phyloP scores from a whole-genome alignment of 2,888 invertebrate species.

The Endomychus coccineus region DNA sequence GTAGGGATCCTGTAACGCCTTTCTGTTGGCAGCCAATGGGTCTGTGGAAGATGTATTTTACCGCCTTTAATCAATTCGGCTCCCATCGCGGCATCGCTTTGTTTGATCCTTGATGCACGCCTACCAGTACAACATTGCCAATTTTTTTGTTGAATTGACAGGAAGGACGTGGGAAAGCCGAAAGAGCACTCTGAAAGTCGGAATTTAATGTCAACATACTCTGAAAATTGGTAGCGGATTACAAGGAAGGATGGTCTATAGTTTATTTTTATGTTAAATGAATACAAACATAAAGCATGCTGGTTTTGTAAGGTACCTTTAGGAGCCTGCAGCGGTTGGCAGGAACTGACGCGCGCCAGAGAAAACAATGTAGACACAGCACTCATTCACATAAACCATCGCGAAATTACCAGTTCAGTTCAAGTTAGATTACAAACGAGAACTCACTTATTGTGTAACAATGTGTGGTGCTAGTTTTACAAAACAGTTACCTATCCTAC shows the following conservation, averaged over 20 bases:
- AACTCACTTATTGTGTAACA: too few relatives aligned
- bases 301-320: slow-evolving; percentile 33
- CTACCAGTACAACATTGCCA: slow-evolving; percentile 22
- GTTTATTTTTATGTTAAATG: slow-evolving; percentile 36
- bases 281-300: slow-evolving; percentile 33
- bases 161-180: slow-evolving; percentile 25
- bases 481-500: too few relatives aligned
- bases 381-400: slow-evolving; percentile 30
- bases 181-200: too few relatives aligned
- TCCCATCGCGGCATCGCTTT: slow-evolving; percentile 24
- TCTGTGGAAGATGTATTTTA: slow-evolving; percentile 22
- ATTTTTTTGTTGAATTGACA: too few relatives aligned
- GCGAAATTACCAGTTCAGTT: slow-evolving; percentile 33
- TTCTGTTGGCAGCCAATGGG: slow-evolving; percentile 25
- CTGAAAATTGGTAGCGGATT: slow-evolving; percentile 30
- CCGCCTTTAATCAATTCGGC: slow-evolving; percentile 23
- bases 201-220: slow-evolving; percentile 34
- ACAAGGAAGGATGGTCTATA: slow-evolving; percentile 31
- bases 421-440: too few relatives aligned
- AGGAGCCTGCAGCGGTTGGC: slow-evolving; percentile 26
- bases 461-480: too few relatives aligned
- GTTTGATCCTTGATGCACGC: slow-evolving; percentile 23
- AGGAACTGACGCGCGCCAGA: slow-evolving; percentile 31
- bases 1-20: slow-evolving; percentile 24
- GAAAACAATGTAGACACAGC: slow-evolving; percentile 35